A percentile compares a stretch with the other conserved stretches of the same genome.
These are phyloP conservation scores for Drosophila mimica DNA, from an alignment of 2,888 invertebrate genomes.

Conservation along the genomic window DNA sequence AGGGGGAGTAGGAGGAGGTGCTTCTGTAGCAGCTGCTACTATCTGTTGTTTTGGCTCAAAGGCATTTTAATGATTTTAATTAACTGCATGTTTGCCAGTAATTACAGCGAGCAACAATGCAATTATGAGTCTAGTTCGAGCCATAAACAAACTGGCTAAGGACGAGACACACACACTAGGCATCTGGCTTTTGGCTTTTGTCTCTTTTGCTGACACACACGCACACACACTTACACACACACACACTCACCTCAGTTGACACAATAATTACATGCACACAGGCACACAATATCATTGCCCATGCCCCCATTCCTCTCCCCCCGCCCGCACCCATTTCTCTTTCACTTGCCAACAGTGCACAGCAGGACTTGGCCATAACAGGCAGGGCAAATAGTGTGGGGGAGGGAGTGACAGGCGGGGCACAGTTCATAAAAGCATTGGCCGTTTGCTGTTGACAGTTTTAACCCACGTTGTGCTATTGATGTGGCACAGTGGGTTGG, in stretches of 20 bases:
- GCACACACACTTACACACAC: constrained; percentile 50
- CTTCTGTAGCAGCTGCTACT: constrained; percentile 9
- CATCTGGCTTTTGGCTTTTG: constrained; percentile 47
- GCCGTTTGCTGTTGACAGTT: constrained; percentile 58
- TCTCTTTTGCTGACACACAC: constrained; percentile 31
- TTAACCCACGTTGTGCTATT: constrained; percentile 42
- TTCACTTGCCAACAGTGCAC: constrained; percentile 14
- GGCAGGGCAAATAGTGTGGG: not conserved
- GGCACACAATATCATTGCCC: constrained; percentile 22
- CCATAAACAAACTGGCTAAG: constrained; percentile 63
- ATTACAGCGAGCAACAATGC: constrained; percentile 77
- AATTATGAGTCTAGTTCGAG: constrained; percentile 70
- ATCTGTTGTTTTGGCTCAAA: constrained; percentile 57
- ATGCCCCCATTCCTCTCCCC: not conserved
- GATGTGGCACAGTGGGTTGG: constrained; percentile 52
- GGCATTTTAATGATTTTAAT: constrained; percentile 79
- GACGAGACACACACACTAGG: constrained; percentile 24
- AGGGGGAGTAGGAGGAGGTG: not conserved
- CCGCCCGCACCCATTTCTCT: not conserved
- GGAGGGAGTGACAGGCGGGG: not conserved
- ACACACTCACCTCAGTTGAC: constrained; percentile 72
- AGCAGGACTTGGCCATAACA: constrained; percentile 25
- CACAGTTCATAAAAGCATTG: constrained; percentile 53
- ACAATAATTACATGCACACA: constrained; percentile 72
- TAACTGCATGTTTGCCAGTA: constrained; percentile 77